Base-by-base conservation (phyloP, 2,888 invertebrate species). In the Sisyra terminalis region DNA sequence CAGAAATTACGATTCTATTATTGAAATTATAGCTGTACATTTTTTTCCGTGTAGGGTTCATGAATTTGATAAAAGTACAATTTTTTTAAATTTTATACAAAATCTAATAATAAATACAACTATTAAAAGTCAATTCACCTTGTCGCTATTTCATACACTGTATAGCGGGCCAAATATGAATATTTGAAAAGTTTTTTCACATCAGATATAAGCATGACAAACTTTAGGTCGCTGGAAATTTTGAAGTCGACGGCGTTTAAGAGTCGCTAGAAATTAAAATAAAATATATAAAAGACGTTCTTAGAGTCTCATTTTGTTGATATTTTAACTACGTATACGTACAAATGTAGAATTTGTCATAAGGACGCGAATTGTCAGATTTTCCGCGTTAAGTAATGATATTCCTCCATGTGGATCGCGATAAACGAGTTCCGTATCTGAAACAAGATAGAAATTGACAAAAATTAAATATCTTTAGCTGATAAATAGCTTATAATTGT, bases 331-430 rank as follows among this genome's bases (percentile, higher is more conserved):
- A 10, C 11, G 10, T 36, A 37, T 56, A 78, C 84, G 83, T 67
- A 86, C 85, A 59, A 85, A 82, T 45, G 84, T 82, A 43, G 81
- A 76, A 63, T 85, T 85, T 55, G 78, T 79, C 75, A 86, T 80
- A 45, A 86, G 72, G 48, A 78, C 69, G 49, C 75, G 67, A 40
- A 78, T 74, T 53, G 79, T 80, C 56, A 80, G 73, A 58, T 79
- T 80, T 52, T 76, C 73, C 40, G 82, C 80, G 61, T 85, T 79
- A 65, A 83, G 78, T 49, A 86, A 69, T 34, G 83, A 78, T 42
- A 89, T 70, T 8, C 85, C 85, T 1, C 85, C 85, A 60, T 78
- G 73, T 30, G 75, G 67, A 63, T 86, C 82, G 47, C 78, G 68
- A 65, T 75, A 86, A 47, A 85, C 76, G 56, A 87, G 68, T 61